Percentiles rank a stretch among this genome's conserved stretches.
Evolutionary conservation across 1,140 invertebrate species (phyloP).

Genomic region (Lepidotrigona ventralis): DNA sequence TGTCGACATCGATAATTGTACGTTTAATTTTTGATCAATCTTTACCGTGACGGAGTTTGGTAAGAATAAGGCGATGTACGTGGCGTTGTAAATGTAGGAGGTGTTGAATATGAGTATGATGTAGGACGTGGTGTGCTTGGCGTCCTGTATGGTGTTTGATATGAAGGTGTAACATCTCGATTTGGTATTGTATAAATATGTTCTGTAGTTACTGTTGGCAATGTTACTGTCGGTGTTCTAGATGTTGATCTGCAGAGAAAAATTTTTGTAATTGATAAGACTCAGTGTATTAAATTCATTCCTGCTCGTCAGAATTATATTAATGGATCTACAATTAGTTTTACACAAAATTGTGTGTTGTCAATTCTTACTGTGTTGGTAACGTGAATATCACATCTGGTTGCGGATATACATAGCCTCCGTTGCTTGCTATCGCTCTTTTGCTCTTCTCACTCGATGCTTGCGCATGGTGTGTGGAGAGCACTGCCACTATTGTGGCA

Average conservation of each 20-base stretch:
- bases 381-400: slow-evolving; percentile 66
- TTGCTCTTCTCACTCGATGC: slow-evolving; percentile 65
- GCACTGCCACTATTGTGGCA: slow-evolving; percentile 68
- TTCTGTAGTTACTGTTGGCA: slow-evolving; percentile 34
- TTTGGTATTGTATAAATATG: slow-evolving; percentile 46
- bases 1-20: background rate
- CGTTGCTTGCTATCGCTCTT: slow-evolving; percentile 72
- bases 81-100: background rate
- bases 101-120: slow-evolving; percentile 3
- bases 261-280: background rate
- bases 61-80: slow-evolving; percentile 16
- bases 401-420: slow-evolving; percentile 68
- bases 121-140: background rate
- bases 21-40: background rate
- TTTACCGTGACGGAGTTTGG: slow-evolving; percentile 19
- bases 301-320: background rate
- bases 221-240: slow-evolving; percentile 25
- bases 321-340: background rate
- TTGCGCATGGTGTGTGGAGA: slow-evolving; percentile 66
- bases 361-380: slow-evolving; percentile 65
- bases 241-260: background rate
- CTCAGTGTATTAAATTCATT: too few relatives aligned
- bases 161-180: background rate
- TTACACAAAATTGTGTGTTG: background rate
- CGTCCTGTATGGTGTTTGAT: background rate